A percentile compares a stretch with the other conserved stretches of the same genome.
phyloP scores from a whole-genome alignment of 2,113 vertebrate species.

The Ammodramus savannarum region DNA sequence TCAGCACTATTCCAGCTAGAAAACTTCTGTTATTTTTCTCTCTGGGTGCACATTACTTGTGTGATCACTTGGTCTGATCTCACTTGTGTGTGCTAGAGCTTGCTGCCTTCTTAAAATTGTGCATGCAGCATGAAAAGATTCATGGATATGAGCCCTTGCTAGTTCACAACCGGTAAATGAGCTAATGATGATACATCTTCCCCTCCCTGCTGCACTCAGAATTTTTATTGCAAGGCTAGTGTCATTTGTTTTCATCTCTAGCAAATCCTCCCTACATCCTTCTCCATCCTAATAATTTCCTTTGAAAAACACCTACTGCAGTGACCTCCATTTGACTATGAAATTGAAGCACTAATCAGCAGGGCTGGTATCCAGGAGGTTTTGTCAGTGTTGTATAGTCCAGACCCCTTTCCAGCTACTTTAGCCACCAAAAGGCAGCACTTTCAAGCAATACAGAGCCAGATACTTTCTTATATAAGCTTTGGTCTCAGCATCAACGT shows the following conservation, averaged over 20 bases:
- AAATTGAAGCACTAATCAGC: conserved; percentile 6
- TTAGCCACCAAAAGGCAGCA: neutral
- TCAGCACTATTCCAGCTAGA: neutral
- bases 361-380: neutral
- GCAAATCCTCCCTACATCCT: conserved; percentile 36
- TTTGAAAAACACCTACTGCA: conserved; percentile 45
- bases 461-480: neutral
- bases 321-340: conserved; percentile 46
- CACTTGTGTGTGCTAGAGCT: neutral
- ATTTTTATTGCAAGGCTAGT: conserved; percentile 62
- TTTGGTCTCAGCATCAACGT: neutral
- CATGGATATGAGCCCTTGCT: conserved; percentile 33
- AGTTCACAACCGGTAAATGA: conserved; percentile 58
- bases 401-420: neutral
- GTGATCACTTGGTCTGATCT: neutral
- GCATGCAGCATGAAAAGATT: conserved; percentile 6
- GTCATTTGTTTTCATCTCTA: conserved; percentile 63
- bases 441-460: neutral
- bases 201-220: conserved; percentile 46
- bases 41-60: neutral
- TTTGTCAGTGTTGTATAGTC: neutral
- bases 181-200: conserved; percentile 66
- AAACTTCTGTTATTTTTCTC: neutral
- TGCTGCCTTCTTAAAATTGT: conserved; percentile 8
- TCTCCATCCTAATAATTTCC: conserved; percentile 15